Evolutionary conservation across 2,113 vertebrate species (phyloP).

Genomic region (Narcine bancroftii): DNA sequence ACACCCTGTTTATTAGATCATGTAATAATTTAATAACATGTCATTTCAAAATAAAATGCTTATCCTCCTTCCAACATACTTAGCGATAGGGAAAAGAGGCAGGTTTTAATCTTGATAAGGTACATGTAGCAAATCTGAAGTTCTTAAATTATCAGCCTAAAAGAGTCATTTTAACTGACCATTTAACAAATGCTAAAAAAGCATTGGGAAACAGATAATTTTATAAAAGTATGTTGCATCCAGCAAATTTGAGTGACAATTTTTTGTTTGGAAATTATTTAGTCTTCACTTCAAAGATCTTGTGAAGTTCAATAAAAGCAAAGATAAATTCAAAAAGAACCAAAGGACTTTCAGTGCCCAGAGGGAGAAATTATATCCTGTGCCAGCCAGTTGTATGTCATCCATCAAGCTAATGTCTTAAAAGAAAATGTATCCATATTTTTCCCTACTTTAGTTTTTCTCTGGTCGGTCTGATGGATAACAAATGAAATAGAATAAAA

Average conservation of each 20-base stretch:
- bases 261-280: background rate
- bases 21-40: background rate
- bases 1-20: background rate
- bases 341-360: background rate
- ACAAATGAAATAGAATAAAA: background rate
- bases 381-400: background rate
- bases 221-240: background rate
- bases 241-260: background rate
- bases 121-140: background rate
- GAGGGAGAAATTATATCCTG: background rate
- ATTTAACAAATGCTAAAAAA: background rate
- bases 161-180: background rate
- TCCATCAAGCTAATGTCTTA: background rate
- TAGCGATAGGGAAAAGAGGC: background rate
- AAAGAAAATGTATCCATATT: background rate
- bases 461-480: background rate
- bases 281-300: background rate
- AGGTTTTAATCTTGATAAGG: background rate
- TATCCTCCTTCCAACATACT: background rate
- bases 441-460: background rate
- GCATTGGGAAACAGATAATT: background rate
- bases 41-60: background rate
- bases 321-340: background rate
- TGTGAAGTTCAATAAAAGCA: background rate
- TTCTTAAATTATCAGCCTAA: background rate